A percentile compares a stretch with the other conserved stretches of the same genome.
These are phyloP conservation scores for Argyresthia goedartella DNA, from an alignment of 2,888 invertebrate genomes.

Conservation along the genomic window DNA sequence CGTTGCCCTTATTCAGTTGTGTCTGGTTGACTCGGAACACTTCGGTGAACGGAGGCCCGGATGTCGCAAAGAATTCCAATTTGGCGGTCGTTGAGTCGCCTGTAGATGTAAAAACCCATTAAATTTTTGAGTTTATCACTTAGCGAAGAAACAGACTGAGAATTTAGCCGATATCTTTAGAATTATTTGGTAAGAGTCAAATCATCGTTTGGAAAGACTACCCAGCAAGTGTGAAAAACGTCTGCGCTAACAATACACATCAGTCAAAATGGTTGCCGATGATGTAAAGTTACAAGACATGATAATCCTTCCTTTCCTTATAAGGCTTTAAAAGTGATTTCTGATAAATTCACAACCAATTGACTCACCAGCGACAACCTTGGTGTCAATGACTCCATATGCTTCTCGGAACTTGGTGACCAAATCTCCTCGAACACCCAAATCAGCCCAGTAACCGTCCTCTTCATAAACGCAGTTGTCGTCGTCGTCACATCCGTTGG, in stretches of 20 bases:
- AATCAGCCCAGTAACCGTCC: constrained; percentile 36
- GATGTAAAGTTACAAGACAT: too few relatives aligned
- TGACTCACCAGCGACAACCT: constrained; percentile 55
- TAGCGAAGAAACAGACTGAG: neutral
- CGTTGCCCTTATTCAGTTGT: constrained; percentile 47
- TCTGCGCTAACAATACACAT: too few relatives aligned
- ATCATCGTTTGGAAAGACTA: too few relatives aligned
- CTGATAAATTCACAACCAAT: too few relatives aligned
- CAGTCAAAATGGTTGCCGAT: too few relatives aligned
- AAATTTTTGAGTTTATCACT: too few relatives aligned
- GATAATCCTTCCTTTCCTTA: too few relatives aligned
- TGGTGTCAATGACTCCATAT: constrained; percentile 71
- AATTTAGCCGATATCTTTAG: neutral
- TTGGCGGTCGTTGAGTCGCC: constrained; percentile 18
- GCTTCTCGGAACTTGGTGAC: constrained; percentile 29
- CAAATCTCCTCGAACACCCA: constrained; percentile 52
- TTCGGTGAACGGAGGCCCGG: constrained; percentile 49
- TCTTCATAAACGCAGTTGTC: constrained; percentile 35
- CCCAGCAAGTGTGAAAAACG: too few relatives aligned
- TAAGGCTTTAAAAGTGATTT: too few relatives aligned
- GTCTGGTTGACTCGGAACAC: constrained; percentile 23
- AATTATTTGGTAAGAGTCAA: neutral
- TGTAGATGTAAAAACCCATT: too few relatives aligned
- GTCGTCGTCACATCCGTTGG: constrained; percentile 24
- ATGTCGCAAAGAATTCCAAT: constrained; percentile 41